Conservation (phyloP, 1,140 invertebrate species). For the Caerostris darwini region DNA sequence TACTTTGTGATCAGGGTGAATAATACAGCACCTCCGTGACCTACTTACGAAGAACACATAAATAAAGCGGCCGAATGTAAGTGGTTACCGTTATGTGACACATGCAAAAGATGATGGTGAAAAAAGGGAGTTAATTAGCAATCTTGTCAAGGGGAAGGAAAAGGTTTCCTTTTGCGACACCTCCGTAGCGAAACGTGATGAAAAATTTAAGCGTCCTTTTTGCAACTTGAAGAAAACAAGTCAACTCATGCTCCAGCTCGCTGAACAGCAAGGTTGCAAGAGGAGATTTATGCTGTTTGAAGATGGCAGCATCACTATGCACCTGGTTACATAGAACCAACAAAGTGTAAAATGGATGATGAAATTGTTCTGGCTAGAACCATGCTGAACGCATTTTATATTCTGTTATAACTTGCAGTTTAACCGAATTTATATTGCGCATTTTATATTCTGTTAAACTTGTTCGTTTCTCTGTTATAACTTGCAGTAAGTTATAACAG, state of each 20-base stretch:
- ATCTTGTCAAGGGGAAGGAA: conserved; percentile 9
- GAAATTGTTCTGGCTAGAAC: too few species aligned
- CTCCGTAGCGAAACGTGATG: neutral
- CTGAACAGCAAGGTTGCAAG: neutral
- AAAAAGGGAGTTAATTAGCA: conserved; percentile 8
- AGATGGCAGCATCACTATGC: neutral
- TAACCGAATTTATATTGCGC: too few species aligned
- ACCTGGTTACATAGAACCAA: too few species aligned
- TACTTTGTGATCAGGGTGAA: neutral
- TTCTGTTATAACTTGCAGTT: too few species aligned
- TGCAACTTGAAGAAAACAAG: neutral
- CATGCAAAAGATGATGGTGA: neutral
- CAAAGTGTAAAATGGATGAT: too few species aligned
- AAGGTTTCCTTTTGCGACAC: neutral
- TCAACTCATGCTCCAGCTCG: neutral
- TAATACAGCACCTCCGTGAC: conserved; percentile 35
- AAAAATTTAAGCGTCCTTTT: neutral
- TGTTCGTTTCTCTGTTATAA: too few species aligned
- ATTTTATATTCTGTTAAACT: too few species aligned
- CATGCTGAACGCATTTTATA: too few species aligned
- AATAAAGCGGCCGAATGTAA: neutral
- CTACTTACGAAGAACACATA: conserved; percentile 41
- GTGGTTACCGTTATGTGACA: conserved; percentile 44
- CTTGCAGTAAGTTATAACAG: too few species aligned
- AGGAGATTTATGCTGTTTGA: neutral